A percentile compares a stretch with the other conserved stretches of the same genome.
Conservation (phyloP, 2,113 vertebrate genomes). For the Trachemys scripta region DNA sequence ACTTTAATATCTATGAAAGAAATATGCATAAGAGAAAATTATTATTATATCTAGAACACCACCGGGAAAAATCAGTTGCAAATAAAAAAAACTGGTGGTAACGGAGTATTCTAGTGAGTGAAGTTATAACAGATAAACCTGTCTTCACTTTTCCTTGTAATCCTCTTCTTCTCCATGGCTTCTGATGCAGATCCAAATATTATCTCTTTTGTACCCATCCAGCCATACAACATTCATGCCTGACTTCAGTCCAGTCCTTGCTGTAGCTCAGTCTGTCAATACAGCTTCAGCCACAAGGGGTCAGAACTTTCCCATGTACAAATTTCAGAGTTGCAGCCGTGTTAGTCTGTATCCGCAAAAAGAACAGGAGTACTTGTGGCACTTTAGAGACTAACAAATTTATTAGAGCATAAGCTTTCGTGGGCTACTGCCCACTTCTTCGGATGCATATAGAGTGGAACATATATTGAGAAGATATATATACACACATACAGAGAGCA, state of each 20-base stretch:
- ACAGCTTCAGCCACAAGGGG: not conserved
- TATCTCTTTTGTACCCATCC: not conserved
- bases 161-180: not conserved
- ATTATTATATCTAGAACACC: not conserved
- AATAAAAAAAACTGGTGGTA: not conserved
- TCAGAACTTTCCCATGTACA: not conserved
- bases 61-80: not conserved
- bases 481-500: no score
- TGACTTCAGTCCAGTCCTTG: not conserved
- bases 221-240: not conserved
- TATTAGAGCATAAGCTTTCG: no score
- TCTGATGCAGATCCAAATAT: not conserved
- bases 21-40: not conserved
- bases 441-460: no score
- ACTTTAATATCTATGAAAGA: not conserved
- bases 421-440: no score
- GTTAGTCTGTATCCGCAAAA: no score
- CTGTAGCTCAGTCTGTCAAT: not conserved
- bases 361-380: no score
- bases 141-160: not conserved
- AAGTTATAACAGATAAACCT: not conserved
- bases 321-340: no score
- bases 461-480: no score
- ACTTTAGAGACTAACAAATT: no score
- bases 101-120: not conserved